Percentiles rank a stretch among this genome's conserved stretches.
These are phyloP conservation scores for Lepidurus arcticus DNA, from an alignment of 1,140 invertebrate genomes.

Conservation along the genomic window DNA sequence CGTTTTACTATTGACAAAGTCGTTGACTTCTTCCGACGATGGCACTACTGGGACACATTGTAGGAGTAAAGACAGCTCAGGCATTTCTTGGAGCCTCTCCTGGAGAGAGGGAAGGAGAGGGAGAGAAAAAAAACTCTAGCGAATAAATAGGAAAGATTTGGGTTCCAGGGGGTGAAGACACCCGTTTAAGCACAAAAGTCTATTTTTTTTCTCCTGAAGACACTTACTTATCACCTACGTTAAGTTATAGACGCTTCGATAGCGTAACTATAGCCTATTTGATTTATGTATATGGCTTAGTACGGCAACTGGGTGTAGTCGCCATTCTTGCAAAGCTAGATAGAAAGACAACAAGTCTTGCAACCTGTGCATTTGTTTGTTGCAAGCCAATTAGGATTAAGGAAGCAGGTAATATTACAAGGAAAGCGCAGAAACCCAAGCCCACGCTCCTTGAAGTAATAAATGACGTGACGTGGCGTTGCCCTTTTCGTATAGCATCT, in stretches of 20 bases:
- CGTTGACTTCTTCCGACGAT: slow-evolving; percentile 8
- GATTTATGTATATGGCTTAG: too few relatives aligned
- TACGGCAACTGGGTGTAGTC: too few relatives aligned
- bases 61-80: not conserved
- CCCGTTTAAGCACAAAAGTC: not conserved
- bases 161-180: not conserved
- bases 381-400: slow-evolving; percentile 6
- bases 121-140: not conserved
- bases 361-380: not conserved
- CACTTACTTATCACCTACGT: not conserved
- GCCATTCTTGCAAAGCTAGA: not conserved
- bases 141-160: slow-evolving; percentile 6
- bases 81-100: not conserved
- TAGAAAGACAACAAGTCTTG: not conserved
- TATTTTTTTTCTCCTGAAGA: not conserved
- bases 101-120: not conserved
- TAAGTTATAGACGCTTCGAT: not conserved
- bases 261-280: too few relatives aligned
- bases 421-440: too few relatives aligned
- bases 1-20: slow-evolving; percentile 7
- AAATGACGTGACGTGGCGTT: too few relatives aligned
- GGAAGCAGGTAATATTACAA: too few relatives aligned
- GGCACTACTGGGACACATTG: not conserved
- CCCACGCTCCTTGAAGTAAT: too few relatives aligned
- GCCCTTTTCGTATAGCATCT: too few relatives aligned